Evolutionary conservation across 92 coral and sea anemone genomes (phyloP), one percentile per base, ranked within the genome.

Genomic region (Heliopora coerulea): DNA sequence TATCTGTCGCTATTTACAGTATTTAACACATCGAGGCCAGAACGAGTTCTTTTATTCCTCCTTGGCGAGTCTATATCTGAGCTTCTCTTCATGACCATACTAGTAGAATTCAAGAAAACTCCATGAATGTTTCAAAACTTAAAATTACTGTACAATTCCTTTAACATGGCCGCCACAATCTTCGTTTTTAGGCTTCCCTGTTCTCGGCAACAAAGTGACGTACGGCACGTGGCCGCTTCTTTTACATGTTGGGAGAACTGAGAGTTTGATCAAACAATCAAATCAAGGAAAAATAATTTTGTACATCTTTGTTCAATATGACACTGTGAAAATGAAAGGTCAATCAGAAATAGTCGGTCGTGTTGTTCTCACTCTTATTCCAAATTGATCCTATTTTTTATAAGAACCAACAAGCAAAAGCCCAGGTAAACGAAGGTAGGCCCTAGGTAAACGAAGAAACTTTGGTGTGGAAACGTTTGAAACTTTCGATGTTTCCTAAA

Each of bases 31-130:
- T 90, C 99, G 75, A 88, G 79, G 70, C 91, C 85, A 56, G 95
- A 79, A 56, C 99, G 96, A 95, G 82, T 81, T 64, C 99, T 91
- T 84, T 91, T 95, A 48, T 87, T 74, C 83, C 91, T 90, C 50
- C 85, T 82, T 67, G 87, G 96, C 63, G 89, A 90, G 88, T 95
- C 97, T 95, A 96, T 74, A 81, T 90, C 99, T 86, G 97, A 95
- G 61, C 97, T 84, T 87, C 99, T 95, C 99, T 95, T 95, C 99
- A 95, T 95, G 99, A 95, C 99, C 99, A 95, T 95, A 37, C 77
- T 70, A 34, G 54, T 33, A 52, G 14, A 49, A 30, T 52, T 52
- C 57, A n/a, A 70, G 56, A 70, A 50, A 70, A 52, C 77, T 70
- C 62, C 77, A 70, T 50, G 41, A 54, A n/a, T 49, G n/a, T 29